A percentile compares a stretch with the other conserved stretches of the same genome.
Conservation (phyloP, 2,888 invertebrate genomes). For the Stegophylla sp. region DNA sequence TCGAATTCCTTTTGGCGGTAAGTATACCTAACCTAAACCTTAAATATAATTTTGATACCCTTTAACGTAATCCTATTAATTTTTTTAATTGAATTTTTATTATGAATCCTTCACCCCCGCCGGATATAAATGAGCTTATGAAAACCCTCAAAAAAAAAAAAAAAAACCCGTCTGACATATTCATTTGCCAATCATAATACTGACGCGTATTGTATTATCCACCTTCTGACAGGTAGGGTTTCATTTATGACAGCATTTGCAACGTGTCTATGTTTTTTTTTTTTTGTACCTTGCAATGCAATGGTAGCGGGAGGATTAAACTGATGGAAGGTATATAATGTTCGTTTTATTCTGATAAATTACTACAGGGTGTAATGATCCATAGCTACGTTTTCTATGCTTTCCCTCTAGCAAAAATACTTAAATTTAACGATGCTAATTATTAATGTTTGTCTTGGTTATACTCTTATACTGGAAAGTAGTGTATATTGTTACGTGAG, state of each 20-base stretch:
- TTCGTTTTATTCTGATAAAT: slow-evolving; percentile 25
- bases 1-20: slow-evolving; percentile 53
- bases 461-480: background rate
- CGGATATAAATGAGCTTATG: slow-evolving; percentile 58
- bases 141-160: slow-evolving; percentile 56
- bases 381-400: slow-evolving; percentile 14
- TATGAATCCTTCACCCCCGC: slow-evolving; percentile 46
- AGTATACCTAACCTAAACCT: slow-evolving; percentile 4
- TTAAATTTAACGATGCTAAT: slow-evolving; percentile 47
- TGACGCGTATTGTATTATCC: slow-evolving; percentile 54
- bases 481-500: slow-evolving; percentile 34
- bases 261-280: slow-evolving; percentile 47
- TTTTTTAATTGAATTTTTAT: slow-evolving; percentile 58
- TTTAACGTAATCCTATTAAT: slow-evolving; percentile 56
- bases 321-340: slow-evolving; percentile 29
- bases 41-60: slow-evolving; percentile 45
- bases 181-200: slow-evolving; percentile 58
- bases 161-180: slow-evolving; percentile 48
- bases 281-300: background rate
- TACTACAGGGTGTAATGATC: slow-evolving; percentile 34
- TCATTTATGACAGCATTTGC: slow-evolving; percentile 55
- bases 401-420: slow-evolving; percentile 10
- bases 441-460: slow-evolving; percentile 33
- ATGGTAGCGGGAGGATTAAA: slow-evolving; percentile 9
- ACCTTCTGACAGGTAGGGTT: slow-evolving; percentile 55